Evolutionary conservation across 2,888 invertebrate genomes (phyloP).

Genomic region (Lithophane socia): DNA sequence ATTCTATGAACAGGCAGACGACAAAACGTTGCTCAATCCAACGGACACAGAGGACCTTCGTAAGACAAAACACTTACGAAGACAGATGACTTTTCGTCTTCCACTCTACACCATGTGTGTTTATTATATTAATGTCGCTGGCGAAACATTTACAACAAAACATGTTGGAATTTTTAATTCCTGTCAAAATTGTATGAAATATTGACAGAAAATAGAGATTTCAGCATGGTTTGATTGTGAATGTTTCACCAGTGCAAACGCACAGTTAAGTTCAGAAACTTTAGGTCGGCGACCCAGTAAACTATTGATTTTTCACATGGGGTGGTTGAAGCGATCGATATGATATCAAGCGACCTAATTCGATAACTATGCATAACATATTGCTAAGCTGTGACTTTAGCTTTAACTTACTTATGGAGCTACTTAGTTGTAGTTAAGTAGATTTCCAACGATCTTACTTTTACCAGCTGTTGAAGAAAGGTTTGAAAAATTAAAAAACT

Average conservation of each 20-base stretch:
- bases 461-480: not conserved
- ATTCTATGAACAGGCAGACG: not conserved
- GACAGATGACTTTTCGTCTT: too few relatives aligned
- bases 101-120: too few relatives aligned
- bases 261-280: not conserved
- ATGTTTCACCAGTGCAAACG: too few relatives aligned
- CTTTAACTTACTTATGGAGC: not conserved
- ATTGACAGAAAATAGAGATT: too few relatives aligned
- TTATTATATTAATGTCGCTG: not conserved
- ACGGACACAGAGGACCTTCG: too few relatives aligned
- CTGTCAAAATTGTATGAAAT: too few relatives aligned
- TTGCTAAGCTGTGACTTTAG: not conserved
- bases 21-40: not conserved
- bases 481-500: not conserved
- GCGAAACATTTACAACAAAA: too few relatives aligned
- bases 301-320: constrained; percentile 63
- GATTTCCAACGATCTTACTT: not conserved
- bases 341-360: constrained; percentile 72
- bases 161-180: too few relatives aligned
- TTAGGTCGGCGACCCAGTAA: constrained; percentile 46
- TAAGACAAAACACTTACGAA: too few relatives aligned
- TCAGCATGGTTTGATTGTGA: too few relatives aligned
- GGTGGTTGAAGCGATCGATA: constrained; percentile 56
- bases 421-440: not conserved
- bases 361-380: constrained; percentile 48